phyloP scores from a whole-genome alignment of 2,113 vertebrate genomes.

The Plotosus lineatus region DNA sequence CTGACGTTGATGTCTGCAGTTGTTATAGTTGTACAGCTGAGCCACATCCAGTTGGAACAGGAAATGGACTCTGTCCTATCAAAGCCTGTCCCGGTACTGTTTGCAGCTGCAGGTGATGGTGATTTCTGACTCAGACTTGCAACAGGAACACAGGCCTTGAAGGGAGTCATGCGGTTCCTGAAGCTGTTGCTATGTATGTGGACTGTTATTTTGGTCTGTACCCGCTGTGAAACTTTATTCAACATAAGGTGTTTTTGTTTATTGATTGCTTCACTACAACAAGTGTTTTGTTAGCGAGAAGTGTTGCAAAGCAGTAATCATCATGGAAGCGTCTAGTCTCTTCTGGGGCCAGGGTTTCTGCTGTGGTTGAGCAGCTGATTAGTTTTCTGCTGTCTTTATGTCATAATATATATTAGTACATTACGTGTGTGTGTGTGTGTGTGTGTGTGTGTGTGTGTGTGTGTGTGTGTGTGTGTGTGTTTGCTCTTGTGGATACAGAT shows the following conservation, averaged over 20 bases:
- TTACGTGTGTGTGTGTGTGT: too few species aligned
- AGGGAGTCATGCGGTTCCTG: neutral
- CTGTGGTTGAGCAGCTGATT: neutral
- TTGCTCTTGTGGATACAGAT: neutral
- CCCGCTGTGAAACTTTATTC: neutral
- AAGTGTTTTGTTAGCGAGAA: neutral
- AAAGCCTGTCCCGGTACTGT: neutral
- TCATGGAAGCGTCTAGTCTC: neutral
- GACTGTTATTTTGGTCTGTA: neutral
- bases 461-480: too few species aligned
- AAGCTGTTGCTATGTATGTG: conserved; percentile 20
- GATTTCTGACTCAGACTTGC: conserved; percentile 11
- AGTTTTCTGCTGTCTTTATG: neutral
- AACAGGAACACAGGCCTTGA: neutral
- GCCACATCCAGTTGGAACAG: neutral
- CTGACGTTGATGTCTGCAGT: neutral
- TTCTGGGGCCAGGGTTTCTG: neutral
- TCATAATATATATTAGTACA: too few species aligned
- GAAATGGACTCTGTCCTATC: neutral
- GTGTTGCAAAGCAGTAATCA: neutral
- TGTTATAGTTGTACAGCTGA: neutral
- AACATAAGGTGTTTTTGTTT: neutral
- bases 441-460: too few species aligned
- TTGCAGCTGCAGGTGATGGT: conserved; percentile 7
- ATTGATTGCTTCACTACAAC: neutral